A percentile compares a stretch with the other conserved stretches of the same genome.
Evolutionary conservation across 2,888 invertebrate genomes (phyloP).

Genomic region (Diadromus collaris): DNA sequence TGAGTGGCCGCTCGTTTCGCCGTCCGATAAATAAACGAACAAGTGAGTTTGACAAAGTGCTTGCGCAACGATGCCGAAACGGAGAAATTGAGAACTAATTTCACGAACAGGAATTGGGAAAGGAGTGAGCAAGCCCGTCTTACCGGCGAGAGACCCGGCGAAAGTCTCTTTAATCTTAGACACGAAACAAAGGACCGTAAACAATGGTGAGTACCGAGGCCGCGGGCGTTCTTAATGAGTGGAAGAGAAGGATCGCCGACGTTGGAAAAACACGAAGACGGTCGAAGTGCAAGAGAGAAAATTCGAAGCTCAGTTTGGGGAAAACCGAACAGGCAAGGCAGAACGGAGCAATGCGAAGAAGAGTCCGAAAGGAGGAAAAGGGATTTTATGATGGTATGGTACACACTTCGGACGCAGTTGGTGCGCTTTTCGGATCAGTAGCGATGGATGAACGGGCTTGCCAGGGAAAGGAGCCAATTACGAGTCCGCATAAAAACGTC

Average conservation of each 20-base stretch:
- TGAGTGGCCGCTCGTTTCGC: neutral
- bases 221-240: conserved; percentile 37
- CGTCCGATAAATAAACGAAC: neutral
- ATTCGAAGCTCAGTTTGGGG: conserved; percentile 2
- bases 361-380: conserved; percentile 17
- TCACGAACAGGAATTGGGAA: conserved; percentile 9
- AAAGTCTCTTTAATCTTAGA: conserved; percentile 56
- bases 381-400: conserved; percentile 3
- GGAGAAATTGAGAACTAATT: conserved; percentile 65
- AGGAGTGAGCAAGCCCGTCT: neutral
- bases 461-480: conserved; percentile 36
- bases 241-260: neutral
- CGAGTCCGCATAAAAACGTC: conserved; percentile 15
- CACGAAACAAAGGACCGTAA: conserved; percentile 58
- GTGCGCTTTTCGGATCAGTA: conserved; percentile 23
- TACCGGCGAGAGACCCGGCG: neutral
- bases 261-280: neutral
- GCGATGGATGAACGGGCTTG: conserved; percentile 13
- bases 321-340: conserved; percentile 8
- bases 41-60: neutral
- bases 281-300: conserved; percentile 28
- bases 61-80: conserved; percentile 34
- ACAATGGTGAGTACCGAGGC: conserved; percentile 54
- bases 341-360: conserved; percentile 9
- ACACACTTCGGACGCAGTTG: conserved; percentile 9